Conservation (phyloP, 2,888 invertebrate genomes). For the Panorpa germanica region DNA sequence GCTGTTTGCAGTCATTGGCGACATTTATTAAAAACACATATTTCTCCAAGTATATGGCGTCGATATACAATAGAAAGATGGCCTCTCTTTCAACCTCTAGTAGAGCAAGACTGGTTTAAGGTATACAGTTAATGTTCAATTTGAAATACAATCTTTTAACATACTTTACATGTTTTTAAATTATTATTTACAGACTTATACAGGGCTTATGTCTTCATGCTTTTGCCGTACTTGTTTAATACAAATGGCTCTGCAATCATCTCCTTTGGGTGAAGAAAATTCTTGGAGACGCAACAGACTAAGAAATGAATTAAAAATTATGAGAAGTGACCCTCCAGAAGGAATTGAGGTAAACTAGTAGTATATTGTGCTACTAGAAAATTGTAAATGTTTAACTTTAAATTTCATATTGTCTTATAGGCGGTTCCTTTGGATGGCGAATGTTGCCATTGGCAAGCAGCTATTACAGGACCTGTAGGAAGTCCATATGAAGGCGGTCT, state of each 20-base stretch:
- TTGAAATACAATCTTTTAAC: constrained; percentile 10
- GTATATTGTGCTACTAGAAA: constrained; percentile 23
- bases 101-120: constrained; percentile 61
- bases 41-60: constrained; percentile 64
- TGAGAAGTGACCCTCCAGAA: constrained; percentile 23
- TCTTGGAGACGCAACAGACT: constrained; percentile 68
- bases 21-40: constrained; percentile 58
- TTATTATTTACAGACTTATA: constrained; percentile 33
- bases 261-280: constrained; percentile 50
- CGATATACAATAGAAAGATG: constrained; percentile 58
- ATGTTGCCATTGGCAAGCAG: constrained; percentile 87
- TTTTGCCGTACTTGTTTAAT: constrained; percentile 76
- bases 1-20: constrained; percentile 77
- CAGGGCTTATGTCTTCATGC: constrained; percentile 51
- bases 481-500: constrained; percentile 90
- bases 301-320: constrained; percentile 43
- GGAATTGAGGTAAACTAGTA: constrained; percentile 25
- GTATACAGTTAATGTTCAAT: constrained; percentile 24
- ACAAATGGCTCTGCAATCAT: constrained; percentile 60
- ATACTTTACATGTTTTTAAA: constrained; percentile 8
- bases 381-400: constrained; percentile 14
- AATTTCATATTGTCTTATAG: constrained; percentile 39
- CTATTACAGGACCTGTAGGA: constrained; percentile 76
- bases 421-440: constrained; percentile 62
- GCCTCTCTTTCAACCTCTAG: constrained; percentile 69